These are phyloP conservation scores for Conus canariensis DNA, from an alignment of 2,888 invertebrate genomes.

Conservation along the genomic window DNA sequence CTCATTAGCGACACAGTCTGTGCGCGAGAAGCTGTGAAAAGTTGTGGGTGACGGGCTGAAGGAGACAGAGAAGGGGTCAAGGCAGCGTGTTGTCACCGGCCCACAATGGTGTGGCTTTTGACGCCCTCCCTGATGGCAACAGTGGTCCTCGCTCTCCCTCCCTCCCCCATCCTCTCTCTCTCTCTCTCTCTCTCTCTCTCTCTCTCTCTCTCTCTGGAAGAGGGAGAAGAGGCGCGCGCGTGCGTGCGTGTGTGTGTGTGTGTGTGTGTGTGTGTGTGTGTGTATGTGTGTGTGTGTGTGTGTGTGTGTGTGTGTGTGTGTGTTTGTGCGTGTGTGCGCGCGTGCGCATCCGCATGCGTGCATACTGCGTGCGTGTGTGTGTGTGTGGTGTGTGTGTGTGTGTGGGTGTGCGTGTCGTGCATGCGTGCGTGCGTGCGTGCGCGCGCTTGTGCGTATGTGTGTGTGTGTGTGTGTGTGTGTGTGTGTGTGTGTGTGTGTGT, in stretches of 20 bases:
- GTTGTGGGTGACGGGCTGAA: no score
- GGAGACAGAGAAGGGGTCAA: no score
- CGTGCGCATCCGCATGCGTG: neutral
- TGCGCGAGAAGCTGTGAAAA: no score
- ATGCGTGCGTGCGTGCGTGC: neutral
- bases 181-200: no score
- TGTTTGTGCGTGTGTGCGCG: neutral
- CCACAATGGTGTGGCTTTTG: no score
- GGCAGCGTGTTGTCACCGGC: no score
- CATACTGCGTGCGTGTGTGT: neutral
- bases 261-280: slow-evolving; percentile 7
- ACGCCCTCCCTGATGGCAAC: no score
- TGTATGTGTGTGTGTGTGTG: slow-evolving; percentile 11
- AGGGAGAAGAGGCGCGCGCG: neutral
- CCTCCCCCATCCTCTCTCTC: no score
- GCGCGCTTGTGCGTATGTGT: neutral
- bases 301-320: slow-evolving; percentile 17
- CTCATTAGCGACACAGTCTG: no score
- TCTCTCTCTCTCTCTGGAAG: no score
- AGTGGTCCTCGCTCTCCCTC: no score
- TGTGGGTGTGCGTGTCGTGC: neutral
- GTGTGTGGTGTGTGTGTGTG: neutral
- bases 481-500: neutral
- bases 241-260: neutral
- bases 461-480: neutral